Evolutionary conservation across 2,113 vertebrate genomes (phyloP), one percentile per base, ranked within the genome.

Genomic region (Puntigrus tetrazona): DNA sequence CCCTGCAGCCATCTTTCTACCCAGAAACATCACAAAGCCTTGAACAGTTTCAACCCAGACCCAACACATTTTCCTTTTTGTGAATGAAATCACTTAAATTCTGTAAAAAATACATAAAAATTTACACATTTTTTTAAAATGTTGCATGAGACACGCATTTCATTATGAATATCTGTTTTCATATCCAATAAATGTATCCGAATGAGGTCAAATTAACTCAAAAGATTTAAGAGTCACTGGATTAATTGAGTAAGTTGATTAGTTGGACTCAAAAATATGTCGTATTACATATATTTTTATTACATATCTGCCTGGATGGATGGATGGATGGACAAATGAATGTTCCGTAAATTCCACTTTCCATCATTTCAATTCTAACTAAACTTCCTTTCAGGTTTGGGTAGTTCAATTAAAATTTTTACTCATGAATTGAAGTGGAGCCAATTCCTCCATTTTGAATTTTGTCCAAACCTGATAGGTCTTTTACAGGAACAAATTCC

Each of bases 1-100:
- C 78, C 81, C 86, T 77, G n/a, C 29, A 70, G 83, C 80, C 69
- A 13, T 76, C 50, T 61, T 75, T 79, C 55, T 7, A 43, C n/a
- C 4, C 1, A 65, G 36, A 38, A 67, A 63, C 57, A 50, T 67
- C 16, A 22, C 16, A 1, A 47, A 8, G 43, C 59, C 59, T n/a
- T 67, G 16, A 63, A 34, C 41, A 47, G 25, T 18, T 47, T 36
- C 65, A 27, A 47, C 6, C 38, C 18, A 45, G 59, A 45, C 16
- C 50, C 3, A 75, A 47, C 25, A 36, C 18, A 10, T 20, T 9
- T 4, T 47, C 25, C 50, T 75, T 25, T 18, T 3, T 36, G 65
- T 65, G 29, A 18, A 20, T 67, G 20, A 9, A 57, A 55, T 55
- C 20, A 55, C 50, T 52, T 55, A 55, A 55, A 55, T 55, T 8